Percentiles rank a stretch among this genome's conserved stretches.
phyloP scores from a whole-genome alignment of 2,113 vertebrate species.

The Riparia riparia region DNA sequence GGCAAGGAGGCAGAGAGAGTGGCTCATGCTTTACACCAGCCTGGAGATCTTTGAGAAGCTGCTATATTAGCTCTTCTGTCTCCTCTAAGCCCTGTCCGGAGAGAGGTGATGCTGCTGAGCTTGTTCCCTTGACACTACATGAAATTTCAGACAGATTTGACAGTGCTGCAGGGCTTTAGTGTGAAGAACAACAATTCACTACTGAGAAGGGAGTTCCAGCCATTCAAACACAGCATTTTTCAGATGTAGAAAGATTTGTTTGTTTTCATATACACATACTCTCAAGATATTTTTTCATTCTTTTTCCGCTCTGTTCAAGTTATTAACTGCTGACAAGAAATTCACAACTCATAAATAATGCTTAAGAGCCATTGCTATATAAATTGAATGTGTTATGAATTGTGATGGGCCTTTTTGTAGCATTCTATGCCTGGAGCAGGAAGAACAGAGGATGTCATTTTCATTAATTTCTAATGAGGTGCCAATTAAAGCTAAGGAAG shows the following conservation, averaged over 20 bases:
- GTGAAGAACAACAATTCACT: neutral
- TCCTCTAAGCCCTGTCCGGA: neutral
- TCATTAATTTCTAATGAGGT: slow-evolving; percentile 90
- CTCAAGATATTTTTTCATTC: slow-evolving; percentile 51
- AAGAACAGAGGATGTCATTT: slow-evolving; percentile 86
- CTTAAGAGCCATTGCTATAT: slow-evolving; percentile 81
- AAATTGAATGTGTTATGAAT: slow-evolving; percentile 84
- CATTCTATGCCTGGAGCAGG: slow-evolving; percentile 76
- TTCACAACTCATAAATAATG: slow-evolving; percentile 86
- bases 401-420: slow-evolving; percentile 83
- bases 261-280: neutral
- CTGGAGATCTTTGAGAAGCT: neutral
- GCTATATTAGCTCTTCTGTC: neutral
- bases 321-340: slow-evolving; percentile 85
- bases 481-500: slow-evolving; percentile 85
- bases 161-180: slow-evolving; percentile 22
- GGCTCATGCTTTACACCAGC: neutral
- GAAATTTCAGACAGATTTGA: slow-evolving; percentile 24
- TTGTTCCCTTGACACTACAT: neutral
- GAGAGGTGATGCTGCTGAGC: neutral
- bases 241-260: slow-evolving; percentile 49
- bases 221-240: slow-evolving; percentile 51
- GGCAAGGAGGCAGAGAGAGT: neutral
- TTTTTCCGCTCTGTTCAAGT: slow-evolving; percentile 65
- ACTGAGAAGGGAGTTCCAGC: slow-evolving; percentile 18